Conservation (phyloP, 2,888 invertebrate genomes). For the Ormia ochracea region DNA sequence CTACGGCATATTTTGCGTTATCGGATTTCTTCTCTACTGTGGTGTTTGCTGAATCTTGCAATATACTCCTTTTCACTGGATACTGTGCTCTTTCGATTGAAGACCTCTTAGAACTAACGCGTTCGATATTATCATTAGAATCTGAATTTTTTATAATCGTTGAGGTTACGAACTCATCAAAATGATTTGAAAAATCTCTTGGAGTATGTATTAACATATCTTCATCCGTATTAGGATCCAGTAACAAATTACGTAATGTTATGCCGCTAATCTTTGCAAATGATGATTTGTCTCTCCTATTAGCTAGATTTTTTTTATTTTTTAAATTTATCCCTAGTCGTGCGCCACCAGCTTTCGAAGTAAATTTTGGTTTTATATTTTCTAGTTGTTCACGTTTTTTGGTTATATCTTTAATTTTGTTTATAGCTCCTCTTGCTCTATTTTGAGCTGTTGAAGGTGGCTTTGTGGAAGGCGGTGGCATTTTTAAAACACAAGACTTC, state of each 20-base stretch:
- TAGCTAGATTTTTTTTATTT: constrained; percentile 46
- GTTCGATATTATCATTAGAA: constrained; percentile 24
- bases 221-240: not conserved
- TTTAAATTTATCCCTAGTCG: constrained; percentile 61
- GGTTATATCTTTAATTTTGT: constrained; percentile 20
- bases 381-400: not conserved
- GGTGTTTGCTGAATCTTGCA: not conserved
- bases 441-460: not conserved
- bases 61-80: constrained; percentile 16
- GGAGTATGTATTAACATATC: constrained; percentile 51
- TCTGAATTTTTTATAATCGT: constrained; percentile 63
- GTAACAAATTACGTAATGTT: not conserved
- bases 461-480: constrained; percentile 27
- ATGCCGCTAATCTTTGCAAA: not conserved
- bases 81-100: not conserved
- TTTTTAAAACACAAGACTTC: constrained; percentile 35
- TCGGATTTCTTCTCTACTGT: not conserved
- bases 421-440: not conserved
- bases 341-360: constrained; percentile 11
- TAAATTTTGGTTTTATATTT: not conserved
- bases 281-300: not conserved
- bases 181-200: constrained; percentile 58
- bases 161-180: constrained; percentile 65
- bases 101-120: not conserved
- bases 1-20: not conserved